A percentile compares a stretch with the other conserved stretches of the same genome.
phyloP scores from a whole-genome alignment of 1,140 invertebrate species.

The Meteorus sp. region DNA sequence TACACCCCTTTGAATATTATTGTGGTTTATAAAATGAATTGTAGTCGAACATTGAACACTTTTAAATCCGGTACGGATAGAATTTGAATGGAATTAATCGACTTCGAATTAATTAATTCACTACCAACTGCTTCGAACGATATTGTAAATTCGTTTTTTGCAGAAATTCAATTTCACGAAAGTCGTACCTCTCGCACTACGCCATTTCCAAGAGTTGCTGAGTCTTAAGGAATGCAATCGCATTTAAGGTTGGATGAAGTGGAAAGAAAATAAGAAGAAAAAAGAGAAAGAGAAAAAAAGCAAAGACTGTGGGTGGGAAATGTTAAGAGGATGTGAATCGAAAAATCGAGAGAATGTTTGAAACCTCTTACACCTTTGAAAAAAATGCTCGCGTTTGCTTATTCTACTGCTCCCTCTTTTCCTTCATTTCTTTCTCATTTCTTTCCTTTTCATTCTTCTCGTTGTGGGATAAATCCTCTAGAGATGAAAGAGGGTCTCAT shows the following conservation, averaged over 20 bases:
- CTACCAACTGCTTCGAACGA: too few species aligned
- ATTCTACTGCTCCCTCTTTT: too few species aligned
- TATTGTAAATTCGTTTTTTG: background rate
- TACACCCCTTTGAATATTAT: too few species aligned
- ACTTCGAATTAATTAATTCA: background rate
- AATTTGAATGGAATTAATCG: background rate
- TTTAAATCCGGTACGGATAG: background rate
- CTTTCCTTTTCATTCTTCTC: too few species aligned
- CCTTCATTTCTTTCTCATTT: background rate
- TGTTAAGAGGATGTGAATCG: slow-evolving; percentile 30
- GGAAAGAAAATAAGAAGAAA: background rate
- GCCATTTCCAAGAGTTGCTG: background rate
- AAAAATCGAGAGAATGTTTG: slow-evolving; percentile 23
- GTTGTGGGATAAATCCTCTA: background rate
- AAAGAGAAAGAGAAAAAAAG: slow-evolving; percentile 7
- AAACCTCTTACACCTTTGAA: slow-evolving; percentile 1
- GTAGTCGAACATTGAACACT: too few species aligned
- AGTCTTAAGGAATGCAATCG: slow-evolving; percentile 15
- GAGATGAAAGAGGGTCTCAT: background rate
- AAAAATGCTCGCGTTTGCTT: background rate
- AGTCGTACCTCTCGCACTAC: background rate
- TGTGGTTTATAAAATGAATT: too few species aligned
- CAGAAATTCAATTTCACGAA: slow-evolving; percentile 17
- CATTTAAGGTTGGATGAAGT: slow-evolving; percentile 8
- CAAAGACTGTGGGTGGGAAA: slow-evolving; percentile 28